Evolutionary conservation across 2,888 invertebrate genomes (phyloP), one percentile per base, ranked within the genome.

Genomic region (Ernsta delagoae): DNA sequence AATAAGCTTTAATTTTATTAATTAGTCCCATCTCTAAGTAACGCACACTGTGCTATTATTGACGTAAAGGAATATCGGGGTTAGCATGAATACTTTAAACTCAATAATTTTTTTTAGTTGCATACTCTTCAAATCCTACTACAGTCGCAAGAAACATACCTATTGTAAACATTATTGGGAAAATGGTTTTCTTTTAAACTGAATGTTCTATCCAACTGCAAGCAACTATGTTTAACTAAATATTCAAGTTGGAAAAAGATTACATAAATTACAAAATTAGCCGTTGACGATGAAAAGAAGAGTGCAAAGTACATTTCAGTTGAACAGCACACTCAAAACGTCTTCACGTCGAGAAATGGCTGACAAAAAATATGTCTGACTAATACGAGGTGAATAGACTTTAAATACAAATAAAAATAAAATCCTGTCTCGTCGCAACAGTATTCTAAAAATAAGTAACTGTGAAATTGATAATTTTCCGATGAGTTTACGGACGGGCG

Each of bases 391-490:
- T 54, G 60, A 67, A 61, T 59, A 62, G 16, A 60, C 61, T 36
- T 8, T 1, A 62, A 50, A 62, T 57, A 61, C 57, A 34, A 62
- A 45, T 43, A 48, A 45, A 53, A 24, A 53, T 24, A 53, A 53
- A 53, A 53, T 53, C 24, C 53, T 24, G 53, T 62, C 61, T 48
- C 48, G 56, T 50, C 62, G 24, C 39, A 57, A 67, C 64, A 56
- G 31, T 45, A 60, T 62, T 68, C 68, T 62, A 62, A 68, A 68
- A 68, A 68, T 68, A 68, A 68, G 39, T 57, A 68, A 57, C 48
- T 62, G 62, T 68, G 62, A 62, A 68, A 68, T 68, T 68, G 54
- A 68, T 62, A 68, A 68, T 68, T 62, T 68, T 68, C 68, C 68
- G 62, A 68, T 62, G 57, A 68, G 39, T 62, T 62, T 57, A 31